Evolutionary conservation across 2,797 vertebrate species (phyloP).

Genomic region (Danio kyathit): DNA sequence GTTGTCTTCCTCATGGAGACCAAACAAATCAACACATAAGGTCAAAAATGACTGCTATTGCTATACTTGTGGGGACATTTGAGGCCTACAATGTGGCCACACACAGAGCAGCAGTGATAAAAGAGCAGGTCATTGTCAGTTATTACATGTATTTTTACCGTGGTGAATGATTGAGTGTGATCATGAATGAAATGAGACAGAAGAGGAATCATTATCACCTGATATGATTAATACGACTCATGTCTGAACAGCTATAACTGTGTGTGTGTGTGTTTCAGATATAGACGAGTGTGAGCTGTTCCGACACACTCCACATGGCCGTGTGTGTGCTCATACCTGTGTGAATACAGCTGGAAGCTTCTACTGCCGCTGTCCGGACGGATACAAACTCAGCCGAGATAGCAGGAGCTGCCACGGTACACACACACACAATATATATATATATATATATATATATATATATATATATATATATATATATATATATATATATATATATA

Average conservation of each 20-base stretch:
- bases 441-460: too few relatives aligned
- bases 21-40: too few relatives aligned
- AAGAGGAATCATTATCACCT: not conserved
- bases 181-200: conserved; percentile 1
- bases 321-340: conserved; percentile 83
- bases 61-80: too few relatives aligned
- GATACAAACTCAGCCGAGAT: conserved; percentile 79
- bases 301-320: conserved; percentile 73
- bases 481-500: too few relatives aligned
- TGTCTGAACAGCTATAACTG: not conserved
- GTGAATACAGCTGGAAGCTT: conserved; percentile 87
- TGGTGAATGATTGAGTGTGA: conserved; percentile 14
- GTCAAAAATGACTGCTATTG: too few relatives aligned
- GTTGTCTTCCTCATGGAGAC: too few relatives aligned
- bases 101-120: not conserved
- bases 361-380: conserved; percentile 81
- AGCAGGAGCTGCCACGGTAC: conserved; percentile 82
- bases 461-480: too few relatives aligned
- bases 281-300: conserved; percentile 87
- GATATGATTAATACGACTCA: conserved; percentile 19
- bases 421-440: too few relatives aligned
- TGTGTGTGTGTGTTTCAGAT: conserved; percentile 69
- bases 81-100: too few relatives aligned
- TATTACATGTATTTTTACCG: not conserved
- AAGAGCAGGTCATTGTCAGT: not conserved